Percentiles rank a stretch among this genome's conserved stretches.
Evolutionary conservation across 2,797 vertebrate species (phyloP).

Genomic region (Centropyge bicolor): DNA sequence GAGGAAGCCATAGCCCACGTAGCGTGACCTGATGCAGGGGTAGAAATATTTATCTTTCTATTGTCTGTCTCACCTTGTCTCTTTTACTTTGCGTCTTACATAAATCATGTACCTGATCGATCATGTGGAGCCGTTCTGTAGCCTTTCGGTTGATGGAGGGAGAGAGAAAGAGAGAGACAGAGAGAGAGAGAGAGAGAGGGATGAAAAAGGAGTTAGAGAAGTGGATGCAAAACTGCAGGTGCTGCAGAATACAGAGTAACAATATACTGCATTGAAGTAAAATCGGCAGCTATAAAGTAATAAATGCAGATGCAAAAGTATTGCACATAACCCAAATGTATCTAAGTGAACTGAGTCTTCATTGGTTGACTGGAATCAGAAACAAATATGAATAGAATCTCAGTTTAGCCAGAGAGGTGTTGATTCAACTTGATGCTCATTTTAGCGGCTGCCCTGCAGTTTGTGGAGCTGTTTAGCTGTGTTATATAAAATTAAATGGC

Average conservation of each 20-base stretch:
- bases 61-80: conserved; percentile 26
- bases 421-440: conserved; percentile 26
- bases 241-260: conserved; percentile 23
- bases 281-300: background rate
- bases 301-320: conserved; percentile 18
- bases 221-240: conserved; percentile 34
- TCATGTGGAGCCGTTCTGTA: conserved; percentile 87
- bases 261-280: conserved; percentile 19
- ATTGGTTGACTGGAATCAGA: conserved; percentile 43
- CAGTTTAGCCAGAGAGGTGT: conserved; percentile 1
- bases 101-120: conserved; percentile 87
- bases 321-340: conserved; percentile 9
- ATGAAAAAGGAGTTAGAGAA: conserved; percentile 50
- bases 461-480: conserved; percentile 20
- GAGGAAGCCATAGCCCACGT: conserved; percentile 99
- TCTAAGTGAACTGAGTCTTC: background rate
- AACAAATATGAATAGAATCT: conserved; percentile 14
- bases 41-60: conserved; percentile 56
- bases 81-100: conserved; percentile 35
- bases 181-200: conserved; percentile 33
- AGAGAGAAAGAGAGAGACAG: conserved; percentile 50
- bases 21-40: conserved; percentile 91
- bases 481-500: background rate
- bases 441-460: background rate
- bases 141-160: conserved; percentile 80